Conservation (phyloP, 2,797 vertebrate genomes). For the Prionace glauca region DNA sequence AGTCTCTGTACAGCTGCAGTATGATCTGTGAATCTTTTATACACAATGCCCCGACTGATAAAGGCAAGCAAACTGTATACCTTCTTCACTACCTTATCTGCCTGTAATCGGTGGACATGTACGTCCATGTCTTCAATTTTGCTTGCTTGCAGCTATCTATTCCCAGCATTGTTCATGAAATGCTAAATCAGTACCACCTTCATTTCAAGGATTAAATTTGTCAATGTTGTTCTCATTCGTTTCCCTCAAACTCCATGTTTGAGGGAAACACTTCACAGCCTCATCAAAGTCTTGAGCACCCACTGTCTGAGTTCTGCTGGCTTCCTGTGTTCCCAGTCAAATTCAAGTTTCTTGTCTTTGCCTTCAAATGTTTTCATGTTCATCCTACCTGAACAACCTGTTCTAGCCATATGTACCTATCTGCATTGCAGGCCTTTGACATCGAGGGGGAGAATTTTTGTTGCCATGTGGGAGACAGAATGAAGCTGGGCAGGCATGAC, state of each 20-base stretch:
- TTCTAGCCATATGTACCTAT: neutral
- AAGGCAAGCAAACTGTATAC: too few species aligned
- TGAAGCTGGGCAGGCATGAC: too few species aligned
- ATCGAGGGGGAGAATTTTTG: neutral
- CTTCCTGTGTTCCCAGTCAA: neutral
- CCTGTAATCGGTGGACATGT: neutral
- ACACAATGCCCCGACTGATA: too few species aligned
- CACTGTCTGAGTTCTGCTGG: neutral
- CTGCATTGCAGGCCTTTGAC: neutral
- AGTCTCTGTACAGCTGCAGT: too few species aligned
- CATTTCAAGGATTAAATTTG: neutral
- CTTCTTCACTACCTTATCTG: neutral
- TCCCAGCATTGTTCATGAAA: neutral
- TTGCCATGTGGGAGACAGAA: neutral
- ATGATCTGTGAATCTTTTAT: too few species aligned
- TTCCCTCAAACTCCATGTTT: neutral
- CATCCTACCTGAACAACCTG: neutral
- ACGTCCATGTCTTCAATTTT: neutral
- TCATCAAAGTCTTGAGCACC: neutral
- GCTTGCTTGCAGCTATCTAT: neutral
- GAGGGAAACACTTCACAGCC: neutral
- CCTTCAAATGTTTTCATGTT: neutral
- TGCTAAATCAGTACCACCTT: neutral
- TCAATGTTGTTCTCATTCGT: neutral
- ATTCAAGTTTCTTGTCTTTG: neutral